These are phyloP conservation scores for Caracal caracal DNA, from an alignment of 2,113 vertebrate species.

Conservation along the genomic window DNA sequence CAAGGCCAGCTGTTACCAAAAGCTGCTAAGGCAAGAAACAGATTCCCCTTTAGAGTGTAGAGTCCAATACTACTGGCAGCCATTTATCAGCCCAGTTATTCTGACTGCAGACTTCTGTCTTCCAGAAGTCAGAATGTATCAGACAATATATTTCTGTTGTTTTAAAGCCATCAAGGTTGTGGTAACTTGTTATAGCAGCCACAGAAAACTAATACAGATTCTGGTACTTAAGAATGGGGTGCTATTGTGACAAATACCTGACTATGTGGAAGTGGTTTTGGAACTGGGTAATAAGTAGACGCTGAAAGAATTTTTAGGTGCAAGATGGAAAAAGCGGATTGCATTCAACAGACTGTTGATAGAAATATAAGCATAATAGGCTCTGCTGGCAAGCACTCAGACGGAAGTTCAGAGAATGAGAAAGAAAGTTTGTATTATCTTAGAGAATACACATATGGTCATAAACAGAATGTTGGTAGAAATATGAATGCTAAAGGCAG, in stretches of 20 bases:
- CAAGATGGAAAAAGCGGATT: not conserved
- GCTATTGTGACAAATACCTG: not conserved
- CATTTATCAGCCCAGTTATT: not conserved
- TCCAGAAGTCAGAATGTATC: not conserved
- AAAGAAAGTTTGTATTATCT: not conserved
- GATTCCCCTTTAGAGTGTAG: not conserved
- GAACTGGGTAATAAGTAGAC: not conserved
- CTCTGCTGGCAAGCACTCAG: not conserved
- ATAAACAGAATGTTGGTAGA: not conserved
- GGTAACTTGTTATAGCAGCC: not conserved
- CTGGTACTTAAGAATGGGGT: not conserved
- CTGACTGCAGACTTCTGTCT: not conserved
- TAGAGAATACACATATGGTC: not conserved
- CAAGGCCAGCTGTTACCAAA: not conserved
- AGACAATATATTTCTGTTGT: not conserved
- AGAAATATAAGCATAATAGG: not conserved
- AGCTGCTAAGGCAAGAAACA: not conserved
- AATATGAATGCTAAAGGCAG: not conserved
- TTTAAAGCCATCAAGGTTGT: not conserved
- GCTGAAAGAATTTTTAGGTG: not conserved
- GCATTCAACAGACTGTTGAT: not conserved
- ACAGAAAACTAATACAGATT: not conserved
- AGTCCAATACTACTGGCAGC: accelerated
- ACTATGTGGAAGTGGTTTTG: not conserved
- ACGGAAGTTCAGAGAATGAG: not conserved